Evolutionary conservation across 2,888 invertebrate species (phyloP).

Genomic region (Synanthedon vespiformis): DNA sequence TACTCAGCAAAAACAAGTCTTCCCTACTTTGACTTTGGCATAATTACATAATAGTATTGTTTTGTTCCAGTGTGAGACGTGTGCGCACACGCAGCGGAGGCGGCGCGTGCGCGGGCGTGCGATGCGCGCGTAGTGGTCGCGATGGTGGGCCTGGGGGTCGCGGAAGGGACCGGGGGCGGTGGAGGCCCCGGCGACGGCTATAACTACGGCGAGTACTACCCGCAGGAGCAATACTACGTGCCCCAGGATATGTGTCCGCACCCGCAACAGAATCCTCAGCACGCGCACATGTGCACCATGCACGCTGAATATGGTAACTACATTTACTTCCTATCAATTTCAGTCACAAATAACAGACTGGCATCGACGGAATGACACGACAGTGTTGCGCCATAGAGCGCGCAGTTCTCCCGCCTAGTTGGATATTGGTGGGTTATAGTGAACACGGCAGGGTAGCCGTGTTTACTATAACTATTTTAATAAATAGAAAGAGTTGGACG

Average conservation of each 20-base stretch:
- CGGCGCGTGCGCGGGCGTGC: conserved; percentile 40
- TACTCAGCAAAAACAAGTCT: too few species aligned
- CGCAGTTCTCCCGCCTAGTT: too few species aligned
- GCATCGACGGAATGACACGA: too few species aligned
- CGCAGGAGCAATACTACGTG: conserved; percentile 68
- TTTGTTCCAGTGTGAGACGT: conserved; percentile 41
- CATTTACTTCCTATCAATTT: neutral
- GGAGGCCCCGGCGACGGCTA: conserved; percentile 49
- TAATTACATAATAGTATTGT: neutral
- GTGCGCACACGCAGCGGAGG: conserved; percentile 28
- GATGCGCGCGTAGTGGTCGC: conserved; percentile 51
- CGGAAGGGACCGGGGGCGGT: conserved; percentile 44
- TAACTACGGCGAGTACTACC: conserved; percentile 72
- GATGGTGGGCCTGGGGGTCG: conserved; percentile 65
- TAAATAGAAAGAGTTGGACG: too few species aligned
- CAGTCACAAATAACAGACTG: neutral
- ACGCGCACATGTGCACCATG: conserved; percentile 76
- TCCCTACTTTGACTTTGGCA: too few species aligned
- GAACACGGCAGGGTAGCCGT: too few species aligned
- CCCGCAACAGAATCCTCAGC: conserved; percentile 73
- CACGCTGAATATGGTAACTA: conserved; percentile 80
- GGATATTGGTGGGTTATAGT: too few species aligned
- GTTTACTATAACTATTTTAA: too few species aligned
- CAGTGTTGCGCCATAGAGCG: too few species aligned
- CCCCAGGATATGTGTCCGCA: conserved; percentile 73